Evolutionary conservation across 2,888 invertebrate genomes (phyloP), one percentile per base, ranked within the genome.

Genomic region (Plebejus anna): DNA sequence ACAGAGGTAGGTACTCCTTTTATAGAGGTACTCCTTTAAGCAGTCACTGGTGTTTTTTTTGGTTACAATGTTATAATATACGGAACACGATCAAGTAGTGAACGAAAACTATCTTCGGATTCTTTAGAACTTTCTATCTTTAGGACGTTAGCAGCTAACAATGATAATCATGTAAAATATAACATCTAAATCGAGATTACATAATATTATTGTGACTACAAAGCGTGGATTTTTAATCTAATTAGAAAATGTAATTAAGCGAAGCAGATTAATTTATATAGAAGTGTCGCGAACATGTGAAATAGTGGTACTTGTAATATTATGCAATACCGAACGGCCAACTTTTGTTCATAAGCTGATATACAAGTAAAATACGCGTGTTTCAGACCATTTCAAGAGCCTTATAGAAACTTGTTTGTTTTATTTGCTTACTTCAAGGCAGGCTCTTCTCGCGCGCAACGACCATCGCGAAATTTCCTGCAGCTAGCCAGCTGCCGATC

Each of bases 251-350:
- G 57, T 75, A 51, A 75, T 70, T 75, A 47, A 5, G 42, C 55
- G 13, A 73, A 73, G 32, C 55, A 22, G 55, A 51, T 73, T 55
- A 28, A 47, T 73, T 51, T 73, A 51, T 51, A 73, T 55, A 28
- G 22, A 38, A n/a, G 36, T 38, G 59, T 36, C 59, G 22, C 75
- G 75, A 75, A 38, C 59, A 59, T 16, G 38, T 75, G 75, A 59
- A 59, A 55, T 32, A 59, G n/a, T 57, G 38, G 22, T 38, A 38
- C n/a, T 42, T 36, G 13, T 22, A 16, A 16, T 75, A 57, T 75
- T 38, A 36, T n/a, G 36, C 57, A 36, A 75, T 16, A n/a, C 57
- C 13, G n/a, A 36, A 36, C 9, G 47, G 47, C 47, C 47, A 47
- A 47, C 47, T 47, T 42, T 47, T 9, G 47, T 55, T 16, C 4